Evolutionary conservation across 2,888 invertebrate species (phyloP), one percentile per base, ranked within the genome.

Genomic region (Folsomia candida): DNA sequence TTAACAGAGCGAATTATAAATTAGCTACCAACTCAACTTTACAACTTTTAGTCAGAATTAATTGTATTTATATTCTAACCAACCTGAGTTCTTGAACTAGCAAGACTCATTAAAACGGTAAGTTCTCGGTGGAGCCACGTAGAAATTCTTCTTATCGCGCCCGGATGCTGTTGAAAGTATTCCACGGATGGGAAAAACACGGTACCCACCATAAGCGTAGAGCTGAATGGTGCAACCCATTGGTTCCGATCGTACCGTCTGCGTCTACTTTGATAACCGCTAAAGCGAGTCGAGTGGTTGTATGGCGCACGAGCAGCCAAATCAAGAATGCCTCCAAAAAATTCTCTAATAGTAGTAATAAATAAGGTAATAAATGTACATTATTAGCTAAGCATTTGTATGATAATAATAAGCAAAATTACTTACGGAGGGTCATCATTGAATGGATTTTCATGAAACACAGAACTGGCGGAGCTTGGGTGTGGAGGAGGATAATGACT

Each of bases 101-200:
- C 80, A 57, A 81, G 78, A 27, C 81, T 80, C 26, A 93, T 83
- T 66, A 94, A 85, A 72, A 90, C 92, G 79, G 89, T 87, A 28
- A 97, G 85, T 83, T 97, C 96, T 75, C 97, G 87, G 82, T 90
- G 90, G 29, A 97, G 85, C 93, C 94, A 97, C 1, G 92, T 92
- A 74, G 92, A 89, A 68, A 97, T 85, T 1, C 96, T 89, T 82
- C 91, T 90, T 75, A 90, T 87, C 82, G 92, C 91, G 18, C 90
- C 89, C 69, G 91, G 91, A 84, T 94, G 85, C 25, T 51, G 58
- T 51, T 71, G 67, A 59, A 80, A 71, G 61, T 79, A 80, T 25
- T 80, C 77, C 1, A 77, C 69, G 11, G 76, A 77, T 1, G 77
- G 73, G 24, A 71, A 76, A 25, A 74, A 69, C 3, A 70, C 73